Evolutionary conservation across 2,888 invertebrate species (phyloP).

Genomic region (Nemapogon koenigi): DNA sequence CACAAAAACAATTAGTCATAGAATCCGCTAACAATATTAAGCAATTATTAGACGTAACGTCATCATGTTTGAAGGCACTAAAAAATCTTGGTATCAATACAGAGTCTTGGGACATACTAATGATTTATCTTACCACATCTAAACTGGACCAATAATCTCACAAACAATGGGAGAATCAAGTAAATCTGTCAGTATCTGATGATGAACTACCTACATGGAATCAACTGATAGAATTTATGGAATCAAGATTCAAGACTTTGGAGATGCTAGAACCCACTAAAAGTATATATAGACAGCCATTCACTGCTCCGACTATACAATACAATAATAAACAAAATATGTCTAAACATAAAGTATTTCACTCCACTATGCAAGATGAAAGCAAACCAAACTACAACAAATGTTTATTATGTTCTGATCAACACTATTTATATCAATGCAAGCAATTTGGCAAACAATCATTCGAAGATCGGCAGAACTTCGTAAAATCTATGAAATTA

Average conservation of each 20-base stretch:
- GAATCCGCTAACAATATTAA: constrained; percentile 15
- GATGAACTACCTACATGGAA: constrained; percentile 3
- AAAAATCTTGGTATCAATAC: constrained; percentile 14
- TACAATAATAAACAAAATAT: constrained; percentile 9
- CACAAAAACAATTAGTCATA: constrained; percentile 10
- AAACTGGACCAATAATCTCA: constrained; percentile 18
- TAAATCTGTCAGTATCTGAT: background rate
- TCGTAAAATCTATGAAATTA: constrained; percentile 12
- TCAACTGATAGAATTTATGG: constrained; percentile 13
- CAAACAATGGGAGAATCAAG: constrained; percentile 17
- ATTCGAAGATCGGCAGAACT: constrained; percentile 11
- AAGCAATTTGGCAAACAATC: constrained; percentile 12
- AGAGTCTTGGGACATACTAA: constrained; percentile 11
- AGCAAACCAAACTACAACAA: background rate
- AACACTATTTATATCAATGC: constrained; percentile 14
- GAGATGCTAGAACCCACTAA: constrained; percentile 12
- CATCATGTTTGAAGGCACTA: constrained; percentile 14
- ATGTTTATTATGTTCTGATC: constrained; percentile 12
- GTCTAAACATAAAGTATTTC: constrained; percentile 12
- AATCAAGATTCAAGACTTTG: constrained; percentile 12
- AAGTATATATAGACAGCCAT: background rate
- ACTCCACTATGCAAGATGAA: constrained; percentile 9
- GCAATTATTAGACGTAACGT: constrained; percentile 15
- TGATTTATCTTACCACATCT: constrained; percentile 15
- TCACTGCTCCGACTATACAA: too few relatives aligned